Conservation (phyloP, 2,888 invertebrate genomes). For the Rotaria magnacalcarata region DNA sequence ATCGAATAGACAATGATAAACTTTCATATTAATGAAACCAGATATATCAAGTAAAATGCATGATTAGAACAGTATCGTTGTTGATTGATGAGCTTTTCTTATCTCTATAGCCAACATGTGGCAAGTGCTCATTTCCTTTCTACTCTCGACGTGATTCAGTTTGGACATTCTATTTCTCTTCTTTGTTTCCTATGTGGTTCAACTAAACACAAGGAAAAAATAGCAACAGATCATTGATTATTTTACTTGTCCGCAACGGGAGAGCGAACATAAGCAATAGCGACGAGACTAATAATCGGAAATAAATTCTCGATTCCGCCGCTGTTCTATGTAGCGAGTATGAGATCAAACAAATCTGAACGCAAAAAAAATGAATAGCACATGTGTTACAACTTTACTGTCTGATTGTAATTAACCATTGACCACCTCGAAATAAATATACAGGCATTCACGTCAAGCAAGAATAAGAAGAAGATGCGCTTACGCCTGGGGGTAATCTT, state of each 20-base stretch:
- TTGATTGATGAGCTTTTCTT: conserved; percentile 11
- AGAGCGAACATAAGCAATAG: neutral
- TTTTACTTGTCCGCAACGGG: conserved; percentile 29
- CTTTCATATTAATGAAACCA: neutral
- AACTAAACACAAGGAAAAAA: neutral
- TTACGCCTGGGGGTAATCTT: neutral
- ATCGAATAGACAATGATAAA: neutral
- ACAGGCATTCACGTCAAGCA: neutral
- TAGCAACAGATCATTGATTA: conserved; percentile 26
- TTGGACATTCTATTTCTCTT: neutral
- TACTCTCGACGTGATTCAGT: neutral
- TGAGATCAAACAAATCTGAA: neutral
- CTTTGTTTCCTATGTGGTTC: neutral
- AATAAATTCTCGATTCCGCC: conserved; percentile 26
- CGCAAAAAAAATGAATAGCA: neutral
- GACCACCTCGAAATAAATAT: neutral
- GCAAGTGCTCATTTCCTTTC: neutral
- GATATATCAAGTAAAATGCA: neutral
- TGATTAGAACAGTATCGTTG: neutral
- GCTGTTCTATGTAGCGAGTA: neutral
- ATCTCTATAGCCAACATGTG: neutral
- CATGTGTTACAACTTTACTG: neutral
- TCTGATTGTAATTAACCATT: conserved; percentile 7
- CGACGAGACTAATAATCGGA: conserved; percentile 21
- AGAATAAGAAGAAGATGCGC: neutral